These are phyloP conservation scores for Percopsis omiscomaycus DNA, from an alignment of 2,797 vertebrate species.

Conservation along the genomic window DNA sequence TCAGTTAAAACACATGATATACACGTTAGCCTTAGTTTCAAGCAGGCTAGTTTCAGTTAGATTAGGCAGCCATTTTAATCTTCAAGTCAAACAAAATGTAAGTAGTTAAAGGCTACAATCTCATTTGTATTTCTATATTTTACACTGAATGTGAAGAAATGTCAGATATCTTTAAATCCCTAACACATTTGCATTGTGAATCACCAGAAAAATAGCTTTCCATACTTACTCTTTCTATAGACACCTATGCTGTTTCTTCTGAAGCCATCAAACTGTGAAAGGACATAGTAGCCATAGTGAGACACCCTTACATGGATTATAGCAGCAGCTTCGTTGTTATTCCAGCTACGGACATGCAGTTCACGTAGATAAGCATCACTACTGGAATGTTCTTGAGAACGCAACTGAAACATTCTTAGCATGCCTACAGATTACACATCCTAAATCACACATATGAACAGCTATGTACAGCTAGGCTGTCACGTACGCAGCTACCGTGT, in stretches of 20 bases:
- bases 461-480: neutral
- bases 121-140: neutral
- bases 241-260: constrained; percentile 78
- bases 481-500: neutral
- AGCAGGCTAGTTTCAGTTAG: constrained; percentile 9
- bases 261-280: constrained; percentile 65
- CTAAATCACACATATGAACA: neutral
- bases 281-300: constrained; percentile 15
- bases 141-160: neutral
- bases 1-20: constrained; percentile 40
- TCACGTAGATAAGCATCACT: constrained; percentile 8
- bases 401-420: constrained; percentile 23
- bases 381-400: constrained; percentile 20
- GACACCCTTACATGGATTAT: neutral
- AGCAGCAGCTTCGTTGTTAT: too few species aligned
- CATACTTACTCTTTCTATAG: constrained; percentile 75
- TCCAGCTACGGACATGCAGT: too few species aligned
- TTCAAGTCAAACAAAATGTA: neutral
- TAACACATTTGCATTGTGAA: too few species aligned
- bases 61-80: constrained; percentile 9
- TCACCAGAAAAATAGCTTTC: too few species aligned
- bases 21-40: constrained; percentile 18
- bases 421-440: neutral
- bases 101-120: too few species aligned
- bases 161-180: too few species aligned